Evolutionary conservation across 2,888 invertebrate genomes (phyloP), one percentile per base, ranked within the genome.

Genomic region (Ernsta delagoae): DNA sequence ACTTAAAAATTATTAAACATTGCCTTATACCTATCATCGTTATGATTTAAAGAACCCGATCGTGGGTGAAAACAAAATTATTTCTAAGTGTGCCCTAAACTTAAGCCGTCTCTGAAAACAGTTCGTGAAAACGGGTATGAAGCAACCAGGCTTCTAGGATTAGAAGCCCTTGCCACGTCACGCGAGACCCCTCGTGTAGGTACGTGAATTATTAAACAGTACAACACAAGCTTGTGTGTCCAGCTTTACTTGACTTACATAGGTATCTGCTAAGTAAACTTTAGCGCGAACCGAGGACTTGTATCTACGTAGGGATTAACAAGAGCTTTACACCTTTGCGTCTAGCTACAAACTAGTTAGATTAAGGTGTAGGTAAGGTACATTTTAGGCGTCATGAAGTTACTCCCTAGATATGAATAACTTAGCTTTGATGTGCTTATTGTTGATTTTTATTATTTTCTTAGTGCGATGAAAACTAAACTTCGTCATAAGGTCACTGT

Each of bases 181-280:
- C n/a, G 41, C 45, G 50, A 53, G 54, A 67, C 60, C 54, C 60
- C 66, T 60, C 39, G 50, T 53, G 12, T 12, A 72, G 75, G 75
- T 75, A 75, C 76, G 74, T 82, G 78, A 79, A 81, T 79, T 78
- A 81, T 82, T 78, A 83, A 82, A 82, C 77, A 82, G 78, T 74
- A 39, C n/a, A 31, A 54, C 41, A 31, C 12, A 34, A 50, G 11
- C 11, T 24, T 9, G 45, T n/a, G 45, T n/a, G 45, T 45, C 45
- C 24, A 39, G 12, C 36, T 39, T 57, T 12, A 16, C 5, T 57
- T n/a, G n/a, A 5, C 34, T 12, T 12, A 39, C n/a, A 11, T 54
- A 31, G 1, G 5, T 36, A 36, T 36, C 4, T 48, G 11, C 31
- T 16, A 9, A 54, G 3, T 54, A 54, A 50, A 16, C 50, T 16